A percentile compares a stretch with the other conserved stretches of the same genome.
Conservation (phyloP, 2,113 vertebrate species). For the Cheirogaleus medius region DNA sequence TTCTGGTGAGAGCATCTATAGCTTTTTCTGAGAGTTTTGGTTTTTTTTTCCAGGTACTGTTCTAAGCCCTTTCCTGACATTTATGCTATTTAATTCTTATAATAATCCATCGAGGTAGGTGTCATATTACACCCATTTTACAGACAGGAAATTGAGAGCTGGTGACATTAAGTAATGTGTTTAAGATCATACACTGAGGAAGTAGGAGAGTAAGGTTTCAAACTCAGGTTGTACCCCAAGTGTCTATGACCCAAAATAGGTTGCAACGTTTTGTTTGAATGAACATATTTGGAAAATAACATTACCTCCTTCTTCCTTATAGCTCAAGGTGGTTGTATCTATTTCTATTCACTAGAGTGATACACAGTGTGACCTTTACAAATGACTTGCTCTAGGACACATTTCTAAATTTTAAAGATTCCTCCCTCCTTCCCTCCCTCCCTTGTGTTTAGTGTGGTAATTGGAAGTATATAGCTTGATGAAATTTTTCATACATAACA, state of each 20-base stretch:
- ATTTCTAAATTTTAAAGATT: neutral
- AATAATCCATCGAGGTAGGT: neutral
- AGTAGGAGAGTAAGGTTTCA: neutral
- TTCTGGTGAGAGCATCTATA: neutral
- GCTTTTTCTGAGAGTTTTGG: neutral
- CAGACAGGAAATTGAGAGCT: neutral
- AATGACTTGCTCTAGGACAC: neutral
- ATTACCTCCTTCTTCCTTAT: neutral
- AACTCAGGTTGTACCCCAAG: neutral
- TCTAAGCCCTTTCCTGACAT: neutral
- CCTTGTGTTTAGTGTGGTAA: neutral
- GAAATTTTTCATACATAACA: neutral
- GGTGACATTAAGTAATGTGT: neutral
- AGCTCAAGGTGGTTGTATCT: neutral
- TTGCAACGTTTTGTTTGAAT: neutral
- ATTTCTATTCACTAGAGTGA: neutral
- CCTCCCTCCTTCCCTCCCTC: neutral
- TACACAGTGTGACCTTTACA: neutral
- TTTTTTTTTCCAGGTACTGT: neutral
- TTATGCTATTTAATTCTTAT: slow-evolving; percentile 23
- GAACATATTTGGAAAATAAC: neutral
- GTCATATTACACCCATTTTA: neutral
- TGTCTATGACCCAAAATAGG: neutral
- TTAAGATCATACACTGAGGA: neutral
- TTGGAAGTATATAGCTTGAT: neutral